Percentiles rank a stretch among this genome's conserved stretches.
Evolutionary conservation across 2,113 vertebrate species (phyloP).

Genomic region (Melospiza georgiana): DNA sequence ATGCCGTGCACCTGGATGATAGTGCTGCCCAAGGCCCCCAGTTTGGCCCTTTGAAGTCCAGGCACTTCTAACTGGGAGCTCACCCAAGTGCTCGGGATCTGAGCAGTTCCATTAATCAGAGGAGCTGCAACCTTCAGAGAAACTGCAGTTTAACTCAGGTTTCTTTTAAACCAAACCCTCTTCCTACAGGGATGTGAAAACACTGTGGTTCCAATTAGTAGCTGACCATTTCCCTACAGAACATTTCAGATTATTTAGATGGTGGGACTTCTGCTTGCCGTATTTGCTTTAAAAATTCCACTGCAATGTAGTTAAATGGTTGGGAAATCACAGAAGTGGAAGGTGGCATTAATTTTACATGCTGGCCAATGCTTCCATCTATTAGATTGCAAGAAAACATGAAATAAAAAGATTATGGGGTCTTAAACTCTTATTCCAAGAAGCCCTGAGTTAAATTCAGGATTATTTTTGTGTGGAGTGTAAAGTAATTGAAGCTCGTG

Average conservation of each 20-base stretch:
- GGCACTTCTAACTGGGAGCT: not conserved
- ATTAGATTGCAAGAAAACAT: constrained; percentile 25
- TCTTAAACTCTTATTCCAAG: constrained; percentile 49
- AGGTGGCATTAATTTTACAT: constrained; percentile 30
- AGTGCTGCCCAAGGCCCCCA: not conserved
- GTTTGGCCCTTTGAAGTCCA: not conserved
- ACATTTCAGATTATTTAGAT: constrained; percentile 56
- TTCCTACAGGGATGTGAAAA: constrained; percentile 50
- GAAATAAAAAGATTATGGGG: constrained; percentile 51
- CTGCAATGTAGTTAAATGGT: not conserved
- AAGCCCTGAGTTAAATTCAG: constrained; percentile 54
- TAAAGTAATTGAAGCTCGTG: constrained; percentile 56
- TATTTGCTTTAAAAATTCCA: constrained; percentile 48
- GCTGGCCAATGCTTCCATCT: not conserved
- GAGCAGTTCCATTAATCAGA: not conserved
- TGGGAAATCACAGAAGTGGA: not conserved
- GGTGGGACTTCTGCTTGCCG: constrained; percentile 46
- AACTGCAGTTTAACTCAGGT: not conserved
- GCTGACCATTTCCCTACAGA: constrained; percentile 65
- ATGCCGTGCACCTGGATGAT: accelerated
- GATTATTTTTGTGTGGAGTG: constrained; percentile 54
- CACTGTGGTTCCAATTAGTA: constrained; percentile 69
- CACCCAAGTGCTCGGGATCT: not conserved
- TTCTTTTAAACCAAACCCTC: constrained; percentile 12
- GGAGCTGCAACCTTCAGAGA: not conserved